Percentiles rank a stretch among this genome's conserved stretches.
phyloP scores from a whole-genome alignment of 35 echinoderm and acorn worm genomes.

The Chiridota heheva region DNA sequence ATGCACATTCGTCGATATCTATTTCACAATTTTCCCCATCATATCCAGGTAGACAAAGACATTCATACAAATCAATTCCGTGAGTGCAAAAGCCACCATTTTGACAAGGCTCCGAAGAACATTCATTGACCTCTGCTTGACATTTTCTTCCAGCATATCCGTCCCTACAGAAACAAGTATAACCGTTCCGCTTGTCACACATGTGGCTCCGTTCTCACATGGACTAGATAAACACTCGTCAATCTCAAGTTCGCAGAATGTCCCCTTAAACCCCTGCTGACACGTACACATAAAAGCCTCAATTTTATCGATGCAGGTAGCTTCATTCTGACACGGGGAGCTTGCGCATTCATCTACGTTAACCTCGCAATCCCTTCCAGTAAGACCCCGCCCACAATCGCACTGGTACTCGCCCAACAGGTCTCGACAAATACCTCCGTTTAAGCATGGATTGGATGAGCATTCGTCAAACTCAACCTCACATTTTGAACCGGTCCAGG shows the following conservation, averaged over 20 bases:
- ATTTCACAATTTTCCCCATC: constrained; percentile 56
- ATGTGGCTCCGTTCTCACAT: constrained; percentile 66
- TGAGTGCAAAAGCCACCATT: constrained; percentile 59
- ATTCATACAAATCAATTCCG: constrained; percentile 48
- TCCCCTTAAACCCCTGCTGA: constrained; percentile 53
- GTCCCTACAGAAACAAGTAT: constrained; percentile 49
- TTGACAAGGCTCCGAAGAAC: constrained; percentile 68
- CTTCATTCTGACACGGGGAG: constrained; percentile 77
- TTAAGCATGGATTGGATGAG: constrained; percentile 67
- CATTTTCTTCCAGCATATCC: constrained; percentile 68
- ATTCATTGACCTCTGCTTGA: constrained; percentile 75
- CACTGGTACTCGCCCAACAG: constrained; percentile 67
- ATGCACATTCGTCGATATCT: constrained; percentile 67
- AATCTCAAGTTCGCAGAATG: constrained; percentile 60
- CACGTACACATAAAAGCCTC: constrained; percentile 70
- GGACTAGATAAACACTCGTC: constrained; percentile 82
- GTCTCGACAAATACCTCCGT: constrained; percentile 67
- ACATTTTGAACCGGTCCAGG: constrained; percentile 76
- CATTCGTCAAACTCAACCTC: constrained; percentile 77
- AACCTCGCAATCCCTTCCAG: constrained; percentile 67
- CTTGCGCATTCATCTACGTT: constrained; percentile 80
- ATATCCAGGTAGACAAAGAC: constrained; percentile 64
- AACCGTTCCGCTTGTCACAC: constrained; percentile 65
- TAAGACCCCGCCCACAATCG: constrained; percentile 58
- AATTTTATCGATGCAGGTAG: constrained; percentile 68